Percentiles rank a stretch among this genome's conserved stretches.
These are phyloP conservation scores for Bungarus multicinctus DNA, from an alignment of 2,113 vertebrate species.

Conservation along the genomic window DNA sequence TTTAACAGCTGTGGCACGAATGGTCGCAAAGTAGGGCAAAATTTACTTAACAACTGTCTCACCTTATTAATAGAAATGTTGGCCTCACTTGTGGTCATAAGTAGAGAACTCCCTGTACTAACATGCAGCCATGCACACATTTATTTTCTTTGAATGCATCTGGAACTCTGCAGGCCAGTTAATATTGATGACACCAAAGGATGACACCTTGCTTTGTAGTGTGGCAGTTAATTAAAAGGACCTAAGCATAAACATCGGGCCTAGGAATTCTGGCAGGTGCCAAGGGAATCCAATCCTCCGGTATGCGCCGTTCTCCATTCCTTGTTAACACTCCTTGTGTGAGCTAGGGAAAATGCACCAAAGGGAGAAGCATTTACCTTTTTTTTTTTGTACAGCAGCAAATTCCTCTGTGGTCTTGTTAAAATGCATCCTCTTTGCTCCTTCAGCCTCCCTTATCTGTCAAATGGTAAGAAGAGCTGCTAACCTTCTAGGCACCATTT, in stretches of 20 bases:
- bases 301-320: not conserved
- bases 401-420: constrained; percentile 33
- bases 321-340: not conserved
- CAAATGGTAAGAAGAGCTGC: constrained; percentile 22
- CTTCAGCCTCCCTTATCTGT: constrained; percentile 38
- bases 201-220: not conserved
- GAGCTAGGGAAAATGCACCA: not conserved
- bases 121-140: not conserved
- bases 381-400: not conserved
- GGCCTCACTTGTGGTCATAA: not conserved
- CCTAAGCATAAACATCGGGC: not conserved
- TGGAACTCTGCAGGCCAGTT: not conserved
- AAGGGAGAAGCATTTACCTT: not conserved
- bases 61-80: not conserved
- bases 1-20: not conserved
- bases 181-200: not conserved
- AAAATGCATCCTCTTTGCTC: constrained; percentile 42
- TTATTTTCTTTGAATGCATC: not conserved
- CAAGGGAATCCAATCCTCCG: not conserved
- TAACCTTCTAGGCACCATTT: constrained; percentile 9
- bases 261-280: not conserved
- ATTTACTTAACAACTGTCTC: not conserved
- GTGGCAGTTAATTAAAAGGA: not conserved
- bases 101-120: not conserved
- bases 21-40: not conserved